These are phyloP conservation scores for Eilema depressum DNA, from an alignment of 2,888 invertebrate species.

Conservation along the genomic window DNA sequence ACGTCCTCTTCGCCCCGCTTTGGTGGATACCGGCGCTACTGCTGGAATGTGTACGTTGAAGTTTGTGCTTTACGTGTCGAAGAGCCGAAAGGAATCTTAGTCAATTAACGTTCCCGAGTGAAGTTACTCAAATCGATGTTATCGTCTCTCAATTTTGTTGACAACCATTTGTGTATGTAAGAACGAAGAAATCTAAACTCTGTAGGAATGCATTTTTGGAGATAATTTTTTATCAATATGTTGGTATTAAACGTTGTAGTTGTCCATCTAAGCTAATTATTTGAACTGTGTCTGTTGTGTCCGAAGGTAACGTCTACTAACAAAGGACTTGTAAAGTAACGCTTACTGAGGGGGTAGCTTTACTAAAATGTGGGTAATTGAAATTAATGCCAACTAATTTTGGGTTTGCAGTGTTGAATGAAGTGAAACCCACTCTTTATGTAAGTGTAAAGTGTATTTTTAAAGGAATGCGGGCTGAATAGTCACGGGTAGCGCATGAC, in stretches of 20 bases:
- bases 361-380: slow-evolving; percentile 65
- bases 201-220: slow-evolving; percentile 25
- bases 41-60: slow-evolving; percentile 20
- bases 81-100: slow-evolving; percentile 24
- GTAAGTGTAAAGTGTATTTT: slow-evolving; percentile 82
- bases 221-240: slow-evolving; percentile 17
- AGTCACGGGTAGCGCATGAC: slow-evolving; percentile 84
- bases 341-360: slow-evolving; percentile 69
- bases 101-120: slow-evolving; percentile 34
- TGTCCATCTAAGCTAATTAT: slow-evolving; percentile 30
- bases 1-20: slow-evolving; percentile 16
- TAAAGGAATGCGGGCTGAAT: slow-evolving; percentile 81
- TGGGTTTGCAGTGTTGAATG: slow-evolving; percentile 86
- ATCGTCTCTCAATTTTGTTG: slow-evolving; percentile 22
- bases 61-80: slow-evolving; percentile 19
- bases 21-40: slow-evolving; percentile 22
- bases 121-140: slow-evolving; percentile 15
- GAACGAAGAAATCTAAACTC: not conserved
- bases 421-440: slow-evolving; percentile 79
- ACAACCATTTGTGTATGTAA: slow-evolving; percentile 16
- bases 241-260: slow-evolving; percentile 17
- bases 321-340: slow-evolving; percentile 52
- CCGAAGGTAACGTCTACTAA: slow-evolving; percentile 58
- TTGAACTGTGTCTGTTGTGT: slow-evolving; percentile 33
- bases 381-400: slow-evolving; percentile 82